Conservation (phyloP, 2,113 vertebrate species). For the Notarius quadriscutis region DNA sequence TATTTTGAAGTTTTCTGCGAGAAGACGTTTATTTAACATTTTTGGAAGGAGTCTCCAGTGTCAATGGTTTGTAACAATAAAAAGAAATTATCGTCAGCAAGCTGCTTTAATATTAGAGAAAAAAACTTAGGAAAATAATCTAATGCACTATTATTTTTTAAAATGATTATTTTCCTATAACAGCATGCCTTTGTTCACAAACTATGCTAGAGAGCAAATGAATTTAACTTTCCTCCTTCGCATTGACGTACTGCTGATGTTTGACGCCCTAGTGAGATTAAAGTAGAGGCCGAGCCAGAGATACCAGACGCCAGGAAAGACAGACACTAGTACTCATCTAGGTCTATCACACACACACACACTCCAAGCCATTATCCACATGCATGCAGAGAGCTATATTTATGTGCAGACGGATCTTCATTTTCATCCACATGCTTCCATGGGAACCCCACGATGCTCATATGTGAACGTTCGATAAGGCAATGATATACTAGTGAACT, state of each 20-base stretch:
- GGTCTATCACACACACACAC: constrained; percentile 12
- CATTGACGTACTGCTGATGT: constrained; percentile 19
- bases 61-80: neutral
- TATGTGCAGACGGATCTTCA: neutral
- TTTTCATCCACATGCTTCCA: neutral
- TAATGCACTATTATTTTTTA: too few species aligned
- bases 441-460: neutral
- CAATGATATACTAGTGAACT: neutral
- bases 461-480: neutral
- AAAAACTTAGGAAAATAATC: neutral
- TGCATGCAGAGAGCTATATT: neutral
- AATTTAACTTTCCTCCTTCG: neutral
- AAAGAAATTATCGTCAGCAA: neutral
- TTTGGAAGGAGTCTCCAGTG: neutral
- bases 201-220: neutral
- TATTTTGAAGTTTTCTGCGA: neutral
- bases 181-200: neutral
- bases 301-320: constrained; percentile 18
- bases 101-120: neutral
- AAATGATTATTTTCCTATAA: neutral
- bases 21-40: neutral
- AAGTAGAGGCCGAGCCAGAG: constrained; percentile 5
- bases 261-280: neutral
- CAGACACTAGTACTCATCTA: constrained; percentile 14
- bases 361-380: constrained; percentile 16